Evolutionary conservation across 92 coral and sea anemone genomes (phyloP).

Genomic region (Palythoa grandiflora): DNA sequence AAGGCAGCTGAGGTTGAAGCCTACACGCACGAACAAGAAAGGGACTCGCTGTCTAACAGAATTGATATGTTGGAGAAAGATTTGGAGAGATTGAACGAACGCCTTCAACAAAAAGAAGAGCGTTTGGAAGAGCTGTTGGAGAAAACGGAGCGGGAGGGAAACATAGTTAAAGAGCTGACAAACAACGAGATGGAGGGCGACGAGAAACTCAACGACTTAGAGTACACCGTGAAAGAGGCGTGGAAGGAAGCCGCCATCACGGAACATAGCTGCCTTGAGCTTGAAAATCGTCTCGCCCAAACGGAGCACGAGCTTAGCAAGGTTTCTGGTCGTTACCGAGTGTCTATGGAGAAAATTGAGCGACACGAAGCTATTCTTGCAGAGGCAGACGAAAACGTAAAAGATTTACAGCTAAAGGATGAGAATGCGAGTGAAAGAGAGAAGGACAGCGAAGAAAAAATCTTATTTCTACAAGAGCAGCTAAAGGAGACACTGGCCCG

Average conservation of each 20-base stretch:
- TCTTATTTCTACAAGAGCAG: constrained; percentile 72
- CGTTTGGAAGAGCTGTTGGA: constrained; percentile 60
- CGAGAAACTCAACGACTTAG: constrained; percentile 69
- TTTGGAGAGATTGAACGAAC: constrained; percentile 58
- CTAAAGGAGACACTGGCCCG: constrained; percentile 69
- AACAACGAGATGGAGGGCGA: constrained; percentile 82
- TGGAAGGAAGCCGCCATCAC: constrained; percentile 55
- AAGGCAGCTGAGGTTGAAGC: constrained; percentile 68
- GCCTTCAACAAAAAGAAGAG: constrained; percentile 62
- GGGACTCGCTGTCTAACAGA: constrained; percentile 79
- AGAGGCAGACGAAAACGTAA: constrained; percentile 75
- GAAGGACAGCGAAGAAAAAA: constrained; percentile 73
- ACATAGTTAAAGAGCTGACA: constrained; percentile 73
- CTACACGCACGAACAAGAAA: constrained; percentile 77
- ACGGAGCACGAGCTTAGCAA: constrained; percentile 77
- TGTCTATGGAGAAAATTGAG: constrained; percentile 62
- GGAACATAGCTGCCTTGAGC: constrained; percentile 74
- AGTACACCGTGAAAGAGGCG: constrained; percentile 73
- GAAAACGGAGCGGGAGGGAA: constrained; percentile 69
- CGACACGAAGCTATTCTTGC: constrained; percentile 58
- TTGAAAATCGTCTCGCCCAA: constrained; percentile 71
- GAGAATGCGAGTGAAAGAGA: constrained; percentile 83
- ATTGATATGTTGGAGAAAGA: constrained; percentile 70
- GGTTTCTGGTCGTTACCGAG: constrained; percentile 57
- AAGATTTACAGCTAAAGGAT: constrained; percentile 71